Conservation (phyloP, 2,797 vertebrate species). For the Steatocranus sp. region DNA sequence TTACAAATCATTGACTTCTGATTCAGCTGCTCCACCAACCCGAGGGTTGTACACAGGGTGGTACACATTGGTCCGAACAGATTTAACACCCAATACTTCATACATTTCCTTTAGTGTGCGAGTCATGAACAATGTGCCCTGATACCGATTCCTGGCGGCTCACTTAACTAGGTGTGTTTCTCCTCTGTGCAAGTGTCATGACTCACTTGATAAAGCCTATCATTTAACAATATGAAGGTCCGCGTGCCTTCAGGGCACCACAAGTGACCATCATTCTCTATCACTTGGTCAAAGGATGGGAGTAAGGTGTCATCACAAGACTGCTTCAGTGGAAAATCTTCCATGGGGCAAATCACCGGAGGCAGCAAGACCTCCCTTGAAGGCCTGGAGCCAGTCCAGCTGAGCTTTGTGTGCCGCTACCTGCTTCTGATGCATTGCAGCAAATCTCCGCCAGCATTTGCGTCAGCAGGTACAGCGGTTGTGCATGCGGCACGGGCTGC, state of each 20-base stretch:
- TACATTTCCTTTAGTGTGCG: neutral
- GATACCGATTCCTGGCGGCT: neutral
- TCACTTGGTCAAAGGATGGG: neutral
- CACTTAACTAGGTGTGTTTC: neutral
- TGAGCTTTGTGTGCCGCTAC: neutral
- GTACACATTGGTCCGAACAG: accelerated
- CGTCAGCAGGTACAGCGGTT: neutral
- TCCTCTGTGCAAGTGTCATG: neutral
- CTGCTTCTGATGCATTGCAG: neutral
- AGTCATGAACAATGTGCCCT: neutral
- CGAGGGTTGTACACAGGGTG: too few species aligned
- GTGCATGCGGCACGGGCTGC: neutral
- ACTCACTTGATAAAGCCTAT: neutral
- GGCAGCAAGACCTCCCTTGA: neutral
- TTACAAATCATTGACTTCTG: neutral
- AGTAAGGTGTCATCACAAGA: neutral
- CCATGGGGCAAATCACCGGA: neutral
- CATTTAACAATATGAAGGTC: neutral
- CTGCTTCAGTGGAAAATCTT: neutral
- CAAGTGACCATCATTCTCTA: neutral
- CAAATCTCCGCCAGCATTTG: neutral
- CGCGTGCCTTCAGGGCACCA: accelerated
- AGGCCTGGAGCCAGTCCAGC: neutral
- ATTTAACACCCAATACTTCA: neutral
- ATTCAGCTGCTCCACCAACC: neutral